A percentile compares a stretch with the other conserved stretches of the same genome.
Evolutionary conservation across 2,797 vertebrate genomes (phyloP).

Genomic region (Acipenser transmontanus): DNA sequence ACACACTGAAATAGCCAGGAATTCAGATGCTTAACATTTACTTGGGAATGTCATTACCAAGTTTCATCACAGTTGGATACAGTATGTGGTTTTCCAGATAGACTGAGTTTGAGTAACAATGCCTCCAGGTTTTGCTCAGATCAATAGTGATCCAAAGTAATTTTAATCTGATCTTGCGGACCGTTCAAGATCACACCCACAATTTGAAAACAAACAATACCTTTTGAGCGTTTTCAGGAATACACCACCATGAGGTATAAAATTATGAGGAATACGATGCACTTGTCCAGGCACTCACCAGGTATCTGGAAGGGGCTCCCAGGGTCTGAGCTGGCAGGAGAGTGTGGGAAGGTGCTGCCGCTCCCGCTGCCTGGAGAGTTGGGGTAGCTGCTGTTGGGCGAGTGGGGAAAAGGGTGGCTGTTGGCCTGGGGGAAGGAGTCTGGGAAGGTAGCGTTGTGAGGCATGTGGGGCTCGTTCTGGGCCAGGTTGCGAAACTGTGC

Average conservation of each 20-base stretch:
- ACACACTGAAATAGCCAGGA: background rate
- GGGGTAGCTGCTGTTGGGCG: slow-evolving; percentile 89
- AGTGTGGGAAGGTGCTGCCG: slow-evolving; percentile 87
- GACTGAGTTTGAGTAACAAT: slow-evolving; percentile 6
- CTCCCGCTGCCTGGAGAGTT: slow-evolving; percentile 87
- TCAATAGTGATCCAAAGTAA: too few species aligned
- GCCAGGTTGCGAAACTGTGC: slow-evolving; percentile 92
- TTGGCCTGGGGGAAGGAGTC: slow-evolving; percentile 83
- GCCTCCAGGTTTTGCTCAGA: too few species aligned
- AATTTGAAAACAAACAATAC: too few species aligned
- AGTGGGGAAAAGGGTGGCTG: slow-evolving; percentile 78
- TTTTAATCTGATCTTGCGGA: too few species aligned
- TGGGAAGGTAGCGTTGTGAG: slow-evolving; percentile 91
- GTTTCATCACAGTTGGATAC: too few species aligned
- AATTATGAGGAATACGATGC: too few species aligned
- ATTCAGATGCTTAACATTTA: too few species aligned
- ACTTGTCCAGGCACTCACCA: slow-evolving; percentile 57
- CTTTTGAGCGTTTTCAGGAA: too few species aligned
- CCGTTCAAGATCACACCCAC: too few species aligned
- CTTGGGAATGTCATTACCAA: too few species aligned
- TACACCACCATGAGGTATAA: too few species aligned
- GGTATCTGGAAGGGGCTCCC: slow-evolving; percentile 97
- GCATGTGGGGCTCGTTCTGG: slow-evolving; percentile 93
- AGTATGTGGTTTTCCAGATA: slow-evolving; percentile 7
- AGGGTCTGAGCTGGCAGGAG: slow-evolving; percentile 91